Evolutionary conservation across 2,888 invertebrate species (phyloP).

Genomic region (Thymelicus sylvestris): DNA sequence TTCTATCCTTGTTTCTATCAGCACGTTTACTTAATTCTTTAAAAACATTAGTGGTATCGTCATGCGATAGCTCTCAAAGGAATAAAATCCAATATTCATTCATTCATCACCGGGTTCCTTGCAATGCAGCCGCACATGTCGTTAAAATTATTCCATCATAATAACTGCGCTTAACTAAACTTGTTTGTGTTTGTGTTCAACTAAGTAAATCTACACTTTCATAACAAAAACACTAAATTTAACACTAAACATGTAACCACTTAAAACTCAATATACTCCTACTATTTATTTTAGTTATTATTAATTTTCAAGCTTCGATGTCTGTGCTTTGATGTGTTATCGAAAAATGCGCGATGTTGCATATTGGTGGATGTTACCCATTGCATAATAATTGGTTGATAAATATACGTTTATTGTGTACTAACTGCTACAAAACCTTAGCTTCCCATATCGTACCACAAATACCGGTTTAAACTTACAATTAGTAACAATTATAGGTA

Average conservation of each 20-base stretch:
- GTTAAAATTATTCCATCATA: conserved; percentile 25
- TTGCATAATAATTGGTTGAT: conserved; percentile 10
- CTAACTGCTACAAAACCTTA: neutral
- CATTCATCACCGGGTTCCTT: conserved; percentile 19
- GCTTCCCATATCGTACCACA: neutral
- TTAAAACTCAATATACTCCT: conserved; percentile 17
- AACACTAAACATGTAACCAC: conserved; percentile 24
- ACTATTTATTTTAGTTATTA: conserved; percentile 9
- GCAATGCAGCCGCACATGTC: conserved; percentile 27
- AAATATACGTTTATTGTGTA: too few relatives aligned
- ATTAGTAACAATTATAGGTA: too few relatives aligned
- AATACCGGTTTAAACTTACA: too few relatives aligned
- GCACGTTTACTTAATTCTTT: too few relatives aligned
- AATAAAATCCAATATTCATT: conserved; percentile 19
- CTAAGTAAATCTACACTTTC: conserved; percentile 24
- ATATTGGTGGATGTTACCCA: conserved; percentile 14
- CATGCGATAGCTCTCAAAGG: conserved; percentile 3
- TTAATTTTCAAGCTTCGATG: conserved; percentile 6
- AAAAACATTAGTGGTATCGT: too few relatives aligned
- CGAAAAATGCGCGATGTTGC: conserved; percentile 18
- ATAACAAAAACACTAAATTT: conserved; percentile 32
- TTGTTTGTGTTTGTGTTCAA: conserved; percentile 23
- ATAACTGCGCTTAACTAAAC: conserved; percentile 26
- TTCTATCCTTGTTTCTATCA: too few relatives aligned
- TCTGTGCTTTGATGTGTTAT: conserved; percentile 5